A percentile compares a stretch with the other conserved stretches of the same genome.
These are phyloP conservation scores for Pristiophorus japonicus DNA, from an alignment of 2,113 vertebrate genomes.

Conservation along the genomic window DNA sequence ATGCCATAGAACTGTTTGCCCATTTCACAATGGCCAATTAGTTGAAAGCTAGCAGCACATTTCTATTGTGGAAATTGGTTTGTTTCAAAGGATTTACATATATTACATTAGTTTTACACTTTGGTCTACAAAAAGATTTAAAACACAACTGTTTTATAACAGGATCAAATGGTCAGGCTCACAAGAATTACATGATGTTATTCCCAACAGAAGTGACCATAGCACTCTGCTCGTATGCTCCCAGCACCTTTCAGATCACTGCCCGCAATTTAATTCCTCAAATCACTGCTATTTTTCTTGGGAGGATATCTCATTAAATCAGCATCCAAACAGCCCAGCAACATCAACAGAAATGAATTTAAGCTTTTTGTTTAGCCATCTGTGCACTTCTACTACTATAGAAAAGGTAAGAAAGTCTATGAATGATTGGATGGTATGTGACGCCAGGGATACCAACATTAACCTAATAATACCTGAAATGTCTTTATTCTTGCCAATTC, in stretches of 20 bases:
- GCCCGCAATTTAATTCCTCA: not conserved
- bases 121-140: not conserved
- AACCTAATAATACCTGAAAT: not conserved
- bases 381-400: not conserved
- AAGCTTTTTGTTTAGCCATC: not conserved
- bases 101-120: not conserved
- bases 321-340: not conserved
- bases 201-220: not conserved
- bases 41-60: not conserved
- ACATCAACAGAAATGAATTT: not conserved
- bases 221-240: not conserved
- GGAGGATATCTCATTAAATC: not conserved
- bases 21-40: not conserved
- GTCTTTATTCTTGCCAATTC: not conserved
- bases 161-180: not conserved
- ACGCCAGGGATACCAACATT: not conserved
- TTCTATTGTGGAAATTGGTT: not conserved
- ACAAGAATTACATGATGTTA: not conserved
- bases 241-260: not conserved
- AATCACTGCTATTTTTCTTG: not conserved
- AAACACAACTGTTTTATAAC: not conserved
- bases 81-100: not conserved
- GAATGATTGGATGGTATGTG: not conserved
- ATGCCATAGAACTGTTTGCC: not conserved
- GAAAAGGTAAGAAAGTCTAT: not conserved